phyloP scores from a whole-genome alignment of 2,797 vertebrate genomes.

The Pteropus rufus region DNA sequence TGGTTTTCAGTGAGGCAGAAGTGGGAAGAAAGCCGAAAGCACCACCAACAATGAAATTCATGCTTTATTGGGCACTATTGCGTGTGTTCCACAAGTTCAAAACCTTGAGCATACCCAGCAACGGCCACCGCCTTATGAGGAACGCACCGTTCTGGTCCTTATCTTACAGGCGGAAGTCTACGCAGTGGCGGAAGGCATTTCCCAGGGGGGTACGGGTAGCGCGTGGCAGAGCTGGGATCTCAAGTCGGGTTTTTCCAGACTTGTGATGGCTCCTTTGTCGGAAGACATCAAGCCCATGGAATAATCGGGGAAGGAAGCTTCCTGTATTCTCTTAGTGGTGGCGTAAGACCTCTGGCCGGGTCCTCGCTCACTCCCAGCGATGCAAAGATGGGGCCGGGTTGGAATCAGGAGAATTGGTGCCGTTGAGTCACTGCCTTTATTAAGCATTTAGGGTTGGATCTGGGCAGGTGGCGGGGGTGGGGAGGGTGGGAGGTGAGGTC shows the following conservation, averaged over 20 bases:
- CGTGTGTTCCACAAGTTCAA: rapidly evolving
- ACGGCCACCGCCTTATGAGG: too few species aligned
- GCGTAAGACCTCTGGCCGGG: neutral
- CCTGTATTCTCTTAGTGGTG: neutral
- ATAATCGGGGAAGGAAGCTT: neutral
- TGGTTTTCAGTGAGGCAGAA: neutral
- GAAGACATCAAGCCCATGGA: neutral
- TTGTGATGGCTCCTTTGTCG: neutral
- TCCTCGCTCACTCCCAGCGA: too few species aligned
- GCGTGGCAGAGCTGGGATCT: neutral
- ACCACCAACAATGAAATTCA: neutral
- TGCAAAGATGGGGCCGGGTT: neutral
- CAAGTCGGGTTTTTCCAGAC: neutral
- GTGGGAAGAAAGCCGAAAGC: neutral
- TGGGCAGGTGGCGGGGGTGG: neutral
- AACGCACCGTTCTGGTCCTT: neutral
- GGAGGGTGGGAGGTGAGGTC: neutral
- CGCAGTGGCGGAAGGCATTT: neutral
- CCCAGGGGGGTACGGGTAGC: neutral
- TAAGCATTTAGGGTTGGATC: neutral
- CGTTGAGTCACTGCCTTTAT: neutral
- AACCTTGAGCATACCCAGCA: neutral
- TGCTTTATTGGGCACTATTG: neutral
- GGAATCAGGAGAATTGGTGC: neutral
- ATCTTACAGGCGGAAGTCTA: neutral